Evolutionary conservation across 2,888 invertebrate genomes (phyloP).

Genomic region (Pasiphila rectangulata): DNA sequence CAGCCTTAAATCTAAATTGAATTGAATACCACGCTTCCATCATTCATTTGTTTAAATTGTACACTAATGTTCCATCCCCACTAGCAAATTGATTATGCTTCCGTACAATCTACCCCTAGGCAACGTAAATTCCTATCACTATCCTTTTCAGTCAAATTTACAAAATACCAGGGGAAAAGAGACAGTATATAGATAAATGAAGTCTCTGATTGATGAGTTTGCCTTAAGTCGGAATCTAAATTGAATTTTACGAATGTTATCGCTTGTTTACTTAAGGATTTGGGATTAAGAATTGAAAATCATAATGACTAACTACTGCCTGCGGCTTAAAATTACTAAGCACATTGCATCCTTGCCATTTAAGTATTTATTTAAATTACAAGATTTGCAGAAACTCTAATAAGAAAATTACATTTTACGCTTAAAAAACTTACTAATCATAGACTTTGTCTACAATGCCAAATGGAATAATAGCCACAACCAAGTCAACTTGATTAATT

Average conservation of each 20-base stretch:
- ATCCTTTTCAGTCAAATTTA: constrained; percentile 25
- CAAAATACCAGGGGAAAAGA: constrained; percentile 17
- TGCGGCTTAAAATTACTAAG: too few species aligned
- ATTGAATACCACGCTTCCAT: background rate
- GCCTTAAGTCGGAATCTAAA: constrained; percentile 51
- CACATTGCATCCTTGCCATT: too few species aligned
- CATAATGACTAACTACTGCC: too few species aligned
- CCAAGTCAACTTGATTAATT: too few species aligned
- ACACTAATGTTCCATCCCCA: background rate
- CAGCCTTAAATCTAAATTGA: too few species aligned
- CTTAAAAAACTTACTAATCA: too few species aligned
- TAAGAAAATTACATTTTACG: too few species aligned
- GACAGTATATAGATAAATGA: constrained; percentile 29
- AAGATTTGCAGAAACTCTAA: too few species aligned
- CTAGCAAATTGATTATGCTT: constrained; percentile 54
- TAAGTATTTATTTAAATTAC: too few species aligned
- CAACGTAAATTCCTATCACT: constrained; percentile 34
- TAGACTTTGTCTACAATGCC: too few species aligned
- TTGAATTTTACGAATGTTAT: constrained; percentile 52
- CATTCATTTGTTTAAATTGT: constrained; percentile 1
- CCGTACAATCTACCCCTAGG: constrained; percentile 46
- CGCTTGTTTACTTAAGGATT: constrained; percentile 56
- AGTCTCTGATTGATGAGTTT: constrained; percentile 61
- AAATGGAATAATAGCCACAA: too few species aligned
- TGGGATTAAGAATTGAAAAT: too few species aligned